Percentiles rank a stretch among this genome's conserved stretches.
These are phyloP conservation scores for Helleia helle DNA, from an alignment of 2,888 invertebrate species.

Conservation along the genomic window DNA sequence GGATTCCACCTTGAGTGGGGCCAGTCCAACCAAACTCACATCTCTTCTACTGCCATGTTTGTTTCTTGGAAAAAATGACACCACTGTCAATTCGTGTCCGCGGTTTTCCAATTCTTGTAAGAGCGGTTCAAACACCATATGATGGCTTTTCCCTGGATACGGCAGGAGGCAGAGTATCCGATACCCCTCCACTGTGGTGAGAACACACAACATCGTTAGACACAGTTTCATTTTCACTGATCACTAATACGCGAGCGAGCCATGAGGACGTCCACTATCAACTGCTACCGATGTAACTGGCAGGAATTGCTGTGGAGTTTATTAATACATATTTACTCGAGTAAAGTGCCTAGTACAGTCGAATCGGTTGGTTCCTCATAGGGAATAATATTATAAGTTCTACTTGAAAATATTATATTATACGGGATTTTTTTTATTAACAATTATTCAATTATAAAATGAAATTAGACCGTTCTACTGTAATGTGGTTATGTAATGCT, in stretches of 20 bases:
- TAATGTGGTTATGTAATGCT: too few relatives aligned
- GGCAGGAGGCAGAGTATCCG: conserved; percentile 37
- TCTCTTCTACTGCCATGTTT: conserved; percentile 31
- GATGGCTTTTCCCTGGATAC: conserved; percentile 62
- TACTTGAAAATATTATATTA: too few relatives aligned
- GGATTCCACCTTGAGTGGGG: conserved; percentile 32
- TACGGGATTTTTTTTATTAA: too few relatives aligned
- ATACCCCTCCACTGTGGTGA: conserved; percentile 20
- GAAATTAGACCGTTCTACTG: too few relatives aligned
- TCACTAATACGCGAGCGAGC: background rate
- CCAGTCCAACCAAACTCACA: conserved; percentile 29
- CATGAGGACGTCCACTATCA: conserved; percentile 6
- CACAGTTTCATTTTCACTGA: background rate
- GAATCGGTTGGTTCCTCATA: too few relatives aligned
- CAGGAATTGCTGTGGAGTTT: too few relatives aligned
- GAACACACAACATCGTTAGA: background rate
- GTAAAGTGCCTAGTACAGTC: too few relatives aligned
- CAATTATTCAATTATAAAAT: too few relatives aligned
- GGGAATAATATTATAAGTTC: too few relatives aligned
- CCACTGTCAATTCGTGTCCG: conserved; percentile 60
- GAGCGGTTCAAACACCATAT: conserved; percentile 57
- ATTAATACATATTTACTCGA: too few relatives aligned
- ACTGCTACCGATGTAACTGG: too few relatives aligned
- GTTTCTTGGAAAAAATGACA: conserved; percentile 51
- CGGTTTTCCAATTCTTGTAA: conserved; percentile 46